phyloP scores from a whole-genome alignment of 1,140 invertebrate species.

The Bilobella aurantiaca region DNA sequence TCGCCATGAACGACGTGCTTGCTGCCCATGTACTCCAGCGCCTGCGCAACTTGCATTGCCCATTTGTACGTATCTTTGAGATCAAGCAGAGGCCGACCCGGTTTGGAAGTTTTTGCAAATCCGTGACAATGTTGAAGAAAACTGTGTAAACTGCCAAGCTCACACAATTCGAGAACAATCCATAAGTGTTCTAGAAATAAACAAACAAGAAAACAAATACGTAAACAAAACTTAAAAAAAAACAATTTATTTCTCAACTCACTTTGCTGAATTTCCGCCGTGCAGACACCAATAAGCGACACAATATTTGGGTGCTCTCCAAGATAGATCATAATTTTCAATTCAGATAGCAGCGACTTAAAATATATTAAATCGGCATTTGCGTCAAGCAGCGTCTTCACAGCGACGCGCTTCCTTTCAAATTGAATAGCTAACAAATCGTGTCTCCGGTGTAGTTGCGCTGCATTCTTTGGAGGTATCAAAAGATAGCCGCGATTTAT shows the following conservation, averaged over 20 bases:
- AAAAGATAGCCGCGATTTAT: not conserved
- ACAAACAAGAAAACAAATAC: not conserved
- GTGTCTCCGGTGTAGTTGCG: not conserved
- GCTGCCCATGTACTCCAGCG: not conserved
- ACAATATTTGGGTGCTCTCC: conserved; percentile 68
- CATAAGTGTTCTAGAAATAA: not conserved
- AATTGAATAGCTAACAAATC: not conserved
- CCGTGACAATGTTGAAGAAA: not conserved
- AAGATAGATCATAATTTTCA: conserved; percentile 64
- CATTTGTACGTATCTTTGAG: not conserved
- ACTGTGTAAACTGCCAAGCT: not conserved
- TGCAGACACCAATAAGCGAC: conserved; percentile 64
- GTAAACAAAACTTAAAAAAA: too few relatives aligned
- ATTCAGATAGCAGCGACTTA: conserved; percentile 53
- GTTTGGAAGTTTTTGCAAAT: not conserved
- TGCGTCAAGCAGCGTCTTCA: conserved; percentile 8
- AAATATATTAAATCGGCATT: not conserved
- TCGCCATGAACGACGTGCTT: conserved; percentile 1
- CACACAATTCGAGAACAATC: not conserved
- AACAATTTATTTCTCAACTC: not conserved
- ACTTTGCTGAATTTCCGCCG: conserved; percentile 36
- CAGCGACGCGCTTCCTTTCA: conserved; percentile 10
- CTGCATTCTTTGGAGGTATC: too few relatives aligned
- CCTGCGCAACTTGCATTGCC: not conserved
- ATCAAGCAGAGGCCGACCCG: not conserved